Conservation (phyloP, 1,140 invertebrate genomes). For the Triops longicaudatus region DNA sequence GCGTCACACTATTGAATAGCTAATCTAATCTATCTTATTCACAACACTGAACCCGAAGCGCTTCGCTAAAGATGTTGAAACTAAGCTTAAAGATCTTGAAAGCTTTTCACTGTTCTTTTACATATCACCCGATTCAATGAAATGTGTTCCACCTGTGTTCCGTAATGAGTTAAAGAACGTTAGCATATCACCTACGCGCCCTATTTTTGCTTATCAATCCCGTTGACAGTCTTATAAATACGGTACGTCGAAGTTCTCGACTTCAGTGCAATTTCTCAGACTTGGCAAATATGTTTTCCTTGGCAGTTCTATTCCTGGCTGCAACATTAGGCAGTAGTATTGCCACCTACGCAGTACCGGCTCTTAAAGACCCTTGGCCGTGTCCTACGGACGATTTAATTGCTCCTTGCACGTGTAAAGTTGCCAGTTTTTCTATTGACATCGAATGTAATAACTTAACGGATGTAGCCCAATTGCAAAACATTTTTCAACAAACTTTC, state of each 20-base stretch:
- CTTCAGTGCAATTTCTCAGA: background rate
- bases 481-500: background rate
- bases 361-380: background rate
- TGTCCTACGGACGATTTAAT: background rate
- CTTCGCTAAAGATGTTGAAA: no score
- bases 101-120: background rate
- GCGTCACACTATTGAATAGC: no score
- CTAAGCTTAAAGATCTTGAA: background rate
- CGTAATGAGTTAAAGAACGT: no score
- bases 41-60: background rate
- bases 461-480: background rate
- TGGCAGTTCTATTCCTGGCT: background rate
- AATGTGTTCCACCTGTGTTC: background rate
- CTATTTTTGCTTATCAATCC: no score
- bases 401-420: background rate
- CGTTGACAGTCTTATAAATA: background rate
- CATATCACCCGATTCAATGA: background rate
- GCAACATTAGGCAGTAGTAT: background rate
- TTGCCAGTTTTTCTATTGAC: background rate
- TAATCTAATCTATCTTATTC: background rate
- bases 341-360: background rate
- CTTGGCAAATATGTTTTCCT: background rate
- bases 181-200: no score
- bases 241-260: background rate
- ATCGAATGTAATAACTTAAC: background rate